phyloP scores from a whole-genome alignment of 2,888 invertebrate genomes.

The Resseliella maxima region DNA sequence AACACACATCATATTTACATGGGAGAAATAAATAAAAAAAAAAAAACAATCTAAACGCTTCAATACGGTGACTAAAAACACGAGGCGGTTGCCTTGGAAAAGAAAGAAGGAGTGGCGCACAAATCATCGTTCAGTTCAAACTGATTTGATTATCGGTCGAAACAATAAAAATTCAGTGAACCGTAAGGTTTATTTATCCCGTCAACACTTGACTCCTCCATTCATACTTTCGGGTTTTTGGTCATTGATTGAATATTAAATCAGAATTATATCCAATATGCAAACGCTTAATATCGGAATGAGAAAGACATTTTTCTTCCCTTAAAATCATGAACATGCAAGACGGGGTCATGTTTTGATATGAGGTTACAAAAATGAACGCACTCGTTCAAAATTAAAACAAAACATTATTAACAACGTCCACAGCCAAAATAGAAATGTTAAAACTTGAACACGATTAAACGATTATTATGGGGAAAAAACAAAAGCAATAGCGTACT shows the following conservation, averaged over 20 bases:
- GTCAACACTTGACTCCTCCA: background rate
- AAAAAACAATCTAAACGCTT: background rate
- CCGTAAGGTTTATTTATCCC: background rate
- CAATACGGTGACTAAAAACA: slow-evolving; percentile 11
- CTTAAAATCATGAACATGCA: background rate
- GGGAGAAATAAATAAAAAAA: no score
- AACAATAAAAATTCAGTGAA: slow-evolving; percentile 9
- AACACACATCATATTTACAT: slow-evolving; percentile 33
- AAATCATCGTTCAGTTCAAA: background rate
- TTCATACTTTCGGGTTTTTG: background rate
- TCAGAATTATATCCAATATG: slow-evolving; percentile 31
- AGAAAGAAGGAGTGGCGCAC: background rate
- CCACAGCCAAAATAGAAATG: slow-evolving; percentile 16
- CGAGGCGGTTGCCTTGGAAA: background rate
- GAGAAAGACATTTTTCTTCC: background rate
- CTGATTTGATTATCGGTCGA: background rate
- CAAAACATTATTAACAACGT: slow-evolving; percentile 37
- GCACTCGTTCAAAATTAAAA: background rate
- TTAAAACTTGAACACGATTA: slow-evolving; percentile 14
- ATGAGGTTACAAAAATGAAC: background rate
- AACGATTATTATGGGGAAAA: background rate
- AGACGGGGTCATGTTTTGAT: background rate
- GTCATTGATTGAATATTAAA: slow-evolving; percentile 1
- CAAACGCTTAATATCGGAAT: background rate
- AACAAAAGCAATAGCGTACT: slow-evolving; percentile 28